Evolutionary conservation across 64 coral and sea anemone genomes (phyloP).

Genomic region (Stichodactyla helianthus): DNA sequence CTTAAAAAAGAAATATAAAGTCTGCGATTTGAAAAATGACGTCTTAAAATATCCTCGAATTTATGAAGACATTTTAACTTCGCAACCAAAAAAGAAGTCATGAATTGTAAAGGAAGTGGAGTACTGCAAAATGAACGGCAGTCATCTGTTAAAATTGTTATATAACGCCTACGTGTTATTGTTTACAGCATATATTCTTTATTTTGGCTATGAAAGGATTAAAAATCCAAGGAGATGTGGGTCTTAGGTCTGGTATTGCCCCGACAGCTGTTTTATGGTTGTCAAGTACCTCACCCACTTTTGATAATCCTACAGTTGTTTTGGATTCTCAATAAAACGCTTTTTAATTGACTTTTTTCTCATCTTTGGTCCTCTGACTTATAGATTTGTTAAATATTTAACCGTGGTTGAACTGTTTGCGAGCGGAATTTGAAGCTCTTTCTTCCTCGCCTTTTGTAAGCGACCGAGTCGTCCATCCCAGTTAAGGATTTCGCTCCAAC

Average conservation of each 20-base stretch:
- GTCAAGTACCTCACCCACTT: not conserved
- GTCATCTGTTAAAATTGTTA: not conserved
- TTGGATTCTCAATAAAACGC: too few species aligned
- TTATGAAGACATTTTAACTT: not conserved
- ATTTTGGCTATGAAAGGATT: not conserved
- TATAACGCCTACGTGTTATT: not conserved
- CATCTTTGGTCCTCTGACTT: too few species aligned
- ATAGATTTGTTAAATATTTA: too few species aligned
- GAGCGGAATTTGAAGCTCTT: too few species aligned
- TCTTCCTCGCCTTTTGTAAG: too few species aligned
- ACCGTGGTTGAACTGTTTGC: too few species aligned
- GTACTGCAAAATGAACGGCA: not conserved
- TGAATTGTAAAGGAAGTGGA: not conserved
- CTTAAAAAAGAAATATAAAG: not conserved
- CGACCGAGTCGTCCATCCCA: too few species aligned
- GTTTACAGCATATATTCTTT: not conserved
- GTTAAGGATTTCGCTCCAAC: too few species aligned
- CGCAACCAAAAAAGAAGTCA: not conserved
- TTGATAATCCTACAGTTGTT: too few species aligned
- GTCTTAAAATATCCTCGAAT: not conserved
- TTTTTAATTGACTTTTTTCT: too few species aligned
- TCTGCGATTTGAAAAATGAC: not conserved
- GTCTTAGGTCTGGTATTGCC: not conserved
- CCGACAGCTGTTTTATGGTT: not conserved
- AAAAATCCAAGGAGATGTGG: not conserved